Base-by-base conservation (phyloP, 1,140 invertebrate species). In the Trichonephila inaurata region DNA sequence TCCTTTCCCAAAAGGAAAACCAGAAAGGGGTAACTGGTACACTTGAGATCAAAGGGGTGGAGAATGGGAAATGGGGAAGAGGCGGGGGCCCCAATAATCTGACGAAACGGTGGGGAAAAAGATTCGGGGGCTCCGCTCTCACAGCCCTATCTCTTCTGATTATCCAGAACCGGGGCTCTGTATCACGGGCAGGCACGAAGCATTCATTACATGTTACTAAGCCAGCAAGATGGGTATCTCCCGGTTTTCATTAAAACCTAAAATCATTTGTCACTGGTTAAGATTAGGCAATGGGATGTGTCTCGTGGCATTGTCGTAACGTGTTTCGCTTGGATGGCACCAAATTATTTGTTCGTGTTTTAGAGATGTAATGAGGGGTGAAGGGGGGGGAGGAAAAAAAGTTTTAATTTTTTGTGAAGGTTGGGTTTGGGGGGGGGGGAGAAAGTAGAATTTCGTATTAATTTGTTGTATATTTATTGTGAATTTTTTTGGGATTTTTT, bases 211-310 rank as follows among this genome's bases (percentile, higher is more conserved):
- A 51, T 19, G 24, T 60, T 77, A n/a, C 69, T 90, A 77, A 81
- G 69, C 89, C 21, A 14, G 66, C 12, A 77, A 51, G 14, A n/a
- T 21, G 18, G 3, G n/a, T 14, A 51, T 2, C 51, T 28, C 88
- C 69, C 33, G 66, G 33, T 77, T 81, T 51, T 90, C 66, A 90
- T 90, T 81, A 77, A 81, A 90, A 90, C 24, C 51, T 60, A 61
- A 90, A 90, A 90, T 90, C 89, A 90, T 90, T 90, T 90, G 66
- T 81, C 89, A 90, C 24, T 28, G 69, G 64, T 7, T 8, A 0
- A 77, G 69, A 77, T 40, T 77, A 77, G 16, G 69, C 69, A 40
- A 6, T 12, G 28, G 28, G 69, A 40, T 0, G 28, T 24, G 5
- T 28, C 24, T 33, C 14, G 69, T 33, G 69, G 28, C 14, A 72